Percentiles rank a stretch among this genome's conserved stretches.
phyloP scores from a whole-genome alignment of 2,113 vertebrate species.

The Tichodroma muraria region DNA sequence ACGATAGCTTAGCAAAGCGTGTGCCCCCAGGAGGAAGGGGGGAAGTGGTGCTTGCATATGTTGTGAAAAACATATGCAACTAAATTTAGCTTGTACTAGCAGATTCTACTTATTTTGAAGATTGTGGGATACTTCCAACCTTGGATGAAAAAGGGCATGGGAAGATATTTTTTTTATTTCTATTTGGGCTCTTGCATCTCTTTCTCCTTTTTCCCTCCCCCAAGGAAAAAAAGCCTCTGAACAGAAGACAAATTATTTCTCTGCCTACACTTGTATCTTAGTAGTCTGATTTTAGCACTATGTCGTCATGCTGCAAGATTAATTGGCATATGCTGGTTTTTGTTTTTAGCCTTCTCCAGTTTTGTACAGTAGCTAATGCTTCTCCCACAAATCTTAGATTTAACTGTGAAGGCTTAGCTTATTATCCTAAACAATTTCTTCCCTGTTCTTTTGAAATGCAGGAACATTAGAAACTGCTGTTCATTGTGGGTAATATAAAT shows the following conservation, averaged over 20 bases:
- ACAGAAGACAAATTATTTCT: slow-evolving; percentile 21
- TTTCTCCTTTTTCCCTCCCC: background rate
- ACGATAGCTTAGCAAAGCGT: background rate
- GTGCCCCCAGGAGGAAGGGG: background rate
- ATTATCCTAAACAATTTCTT: background rate
- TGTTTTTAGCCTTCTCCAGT: background rate
- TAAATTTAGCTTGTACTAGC: slow-evolving; percentile 64
- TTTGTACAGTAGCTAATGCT: background rate
- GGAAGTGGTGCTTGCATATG: slow-evolving; percentile 26
- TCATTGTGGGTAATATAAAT: background rate
- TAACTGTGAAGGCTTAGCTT: background rate
- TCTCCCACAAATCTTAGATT: background rate
- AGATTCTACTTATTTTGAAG: slow-evolving; percentile 73
- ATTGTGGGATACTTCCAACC: slow-evolving; percentile 79
- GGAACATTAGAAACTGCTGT: background rate
- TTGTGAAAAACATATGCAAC: slow-evolving; percentile 56
- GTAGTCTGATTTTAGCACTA: slow-evolving; percentile 4
- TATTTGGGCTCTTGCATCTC: background rate
- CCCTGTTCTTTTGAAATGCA: background rate
- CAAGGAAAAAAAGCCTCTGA: background rate
- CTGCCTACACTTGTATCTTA: slow-evolving; percentile 16
- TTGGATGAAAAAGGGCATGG: slow-evolving; percentile 80
- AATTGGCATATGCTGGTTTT: background rate
- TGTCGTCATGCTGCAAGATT: background rate
- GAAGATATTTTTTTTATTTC: slow-evolving; percentile 64